Percentiles rank a stretch among this genome's conserved stretches.
Evolutionary conservation across 37 sponge, comb jelly and placozoan species (phyloP).

Genomic region (Aplysina aerophoba): DNA sequence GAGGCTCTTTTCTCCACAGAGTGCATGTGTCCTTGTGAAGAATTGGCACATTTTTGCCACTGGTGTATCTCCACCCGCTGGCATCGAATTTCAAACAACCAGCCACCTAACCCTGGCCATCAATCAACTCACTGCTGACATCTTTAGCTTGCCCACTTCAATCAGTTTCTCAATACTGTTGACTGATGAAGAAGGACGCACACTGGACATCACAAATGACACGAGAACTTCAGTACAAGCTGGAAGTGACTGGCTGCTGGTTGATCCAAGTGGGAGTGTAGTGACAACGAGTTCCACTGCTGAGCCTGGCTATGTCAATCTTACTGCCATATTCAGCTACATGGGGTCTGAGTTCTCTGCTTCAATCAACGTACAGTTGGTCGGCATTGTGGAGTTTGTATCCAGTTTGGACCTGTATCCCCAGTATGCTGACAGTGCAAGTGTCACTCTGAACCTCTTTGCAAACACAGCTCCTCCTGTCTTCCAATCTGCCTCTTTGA

Average conservation of each 20-base stretch:
- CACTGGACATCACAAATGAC: background rate
- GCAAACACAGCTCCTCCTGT: background rate
- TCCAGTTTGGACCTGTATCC: slow-evolving; percentile 6
- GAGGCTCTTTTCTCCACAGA: too few relatives aligned
- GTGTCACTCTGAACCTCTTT: background rate
- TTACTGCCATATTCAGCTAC: background rate
- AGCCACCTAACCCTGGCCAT: slow-evolving; percentile 40
- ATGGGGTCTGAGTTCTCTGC: background rate
- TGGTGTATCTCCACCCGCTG: background rate
- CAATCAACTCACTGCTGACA: background rate
- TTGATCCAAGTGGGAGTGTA: background rate
- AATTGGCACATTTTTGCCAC: slow-evolving; percentile 1
- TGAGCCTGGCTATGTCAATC: background rate
- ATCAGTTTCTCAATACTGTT: slow-evolving; percentile 30
- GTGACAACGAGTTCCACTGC: background rate
- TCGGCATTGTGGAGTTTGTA: background rate
- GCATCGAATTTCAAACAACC: background rate
- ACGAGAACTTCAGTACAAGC: background rate
- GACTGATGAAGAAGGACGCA: background rate
- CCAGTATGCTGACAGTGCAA: background rate
- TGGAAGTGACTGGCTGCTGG: background rate
- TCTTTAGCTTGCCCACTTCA: slow-evolving; percentile 20
- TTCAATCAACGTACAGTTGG: slow-evolving; percentile 1
- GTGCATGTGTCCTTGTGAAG: background rate
- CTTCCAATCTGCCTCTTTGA: slow-evolving; percentile 7